A percentile compares a stretch with the other conserved stretches of the same genome.
phyloP scores from a whole-genome alignment of 2,888 invertebrate genomes.

The Conus canariensis region DNA sequence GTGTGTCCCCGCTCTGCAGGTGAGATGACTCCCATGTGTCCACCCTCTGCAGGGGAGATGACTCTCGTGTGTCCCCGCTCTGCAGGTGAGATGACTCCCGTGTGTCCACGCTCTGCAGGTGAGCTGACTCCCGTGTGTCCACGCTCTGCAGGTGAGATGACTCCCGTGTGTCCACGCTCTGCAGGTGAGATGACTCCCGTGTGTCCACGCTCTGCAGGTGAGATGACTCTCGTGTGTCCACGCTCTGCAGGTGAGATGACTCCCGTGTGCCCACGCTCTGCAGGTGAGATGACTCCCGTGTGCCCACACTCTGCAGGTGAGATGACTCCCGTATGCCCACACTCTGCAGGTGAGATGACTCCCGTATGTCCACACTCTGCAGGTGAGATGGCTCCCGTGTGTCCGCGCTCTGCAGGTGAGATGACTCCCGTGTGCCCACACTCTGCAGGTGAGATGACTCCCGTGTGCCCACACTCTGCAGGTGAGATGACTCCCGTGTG shows the following conservation, averaged over 20 bases:
- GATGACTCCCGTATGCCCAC: too few species aligned
- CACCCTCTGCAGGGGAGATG: slow-evolving; percentile 48
- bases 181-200: neutral
- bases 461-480: too few species aligned
- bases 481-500: neutral
- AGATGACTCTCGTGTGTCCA: too few species aligned
- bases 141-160: slow-evolving; percentile 49
- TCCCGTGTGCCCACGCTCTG: slow-evolving; percentile 47
- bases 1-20: too few species aligned
- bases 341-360: slow-evolving; percentile 49
- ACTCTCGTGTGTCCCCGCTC: slow-evolving; percentile 33
- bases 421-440: too few species aligned
- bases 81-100: slow-evolving; percentile 40
- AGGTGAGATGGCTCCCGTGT: neutral
- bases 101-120: slow-evolving; percentile 49
- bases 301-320: slow-evolving; percentile 49
- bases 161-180: slow-evolving; percentile 46
- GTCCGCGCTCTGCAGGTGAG: slow-evolving; percentile 49
- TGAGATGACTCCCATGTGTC: too few species aligned
- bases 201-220: slow-evolving; percentile 49
- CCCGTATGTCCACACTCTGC: slow-evolving; percentile 47
- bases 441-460: slow-evolving; percentile 49
- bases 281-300: neutral
- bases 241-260: slow-evolving; percentile 49
- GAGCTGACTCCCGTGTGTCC: too few species aligned